Conservation (phyloP, 1,140 invertebrate species). For the Epicauta chinensis region DNA sequence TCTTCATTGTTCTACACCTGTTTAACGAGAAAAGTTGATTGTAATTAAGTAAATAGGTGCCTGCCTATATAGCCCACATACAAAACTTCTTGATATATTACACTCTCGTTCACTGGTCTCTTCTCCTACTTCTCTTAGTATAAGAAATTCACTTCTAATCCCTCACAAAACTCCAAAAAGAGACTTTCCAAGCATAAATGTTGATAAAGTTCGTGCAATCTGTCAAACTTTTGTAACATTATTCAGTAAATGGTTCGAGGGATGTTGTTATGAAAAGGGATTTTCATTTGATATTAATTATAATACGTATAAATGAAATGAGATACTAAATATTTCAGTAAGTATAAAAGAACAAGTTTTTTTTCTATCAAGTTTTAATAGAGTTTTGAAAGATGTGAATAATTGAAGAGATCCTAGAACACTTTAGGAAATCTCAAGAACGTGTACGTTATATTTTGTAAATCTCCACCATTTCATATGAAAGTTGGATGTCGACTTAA, state of each 20-base stretch:
- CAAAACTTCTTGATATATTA: slow-evolving; percentile 13
- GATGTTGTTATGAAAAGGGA: slow-evolving; percentile 21
- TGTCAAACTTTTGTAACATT: slow-evolving; percentile 27
- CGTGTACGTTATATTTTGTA: too few relatives aligned
- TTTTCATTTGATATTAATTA: slow-evolving; percentile 25
- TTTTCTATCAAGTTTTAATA: too few relatives aligned
- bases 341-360: too few relatives aligned
- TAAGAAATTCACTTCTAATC: slow-evolving; percentile 22
- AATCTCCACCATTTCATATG: too few relatives aligned
- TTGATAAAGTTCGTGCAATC: slow-evolving; percentile 26
- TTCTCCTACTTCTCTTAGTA: slow-evolving; percentile 1
- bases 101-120: too few relatives aligned
- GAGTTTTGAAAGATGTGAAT: too few relatives aligned
- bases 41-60: slow-evolving; percentile 12
- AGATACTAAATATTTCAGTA: too few relatives aligned
- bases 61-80: neutral
- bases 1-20: neutral
- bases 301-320: slow-evolving; percentile 1
- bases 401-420: too few relatives aligned
- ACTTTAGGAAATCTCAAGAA: too few relatives aligned
- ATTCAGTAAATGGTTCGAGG: slow-evolving; percentile 22
- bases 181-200: slow-evolving; percentile 21
- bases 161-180: slow-evolving; percentile 8
- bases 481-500: too few relatives aligned
- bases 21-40: slow-evolving; percentile 3